These are phyloP conservation scores for Eufriesea mexicana DNA, from an alignment of 1,140 invertebrate species.

Conservation along the genomic window DNA sequence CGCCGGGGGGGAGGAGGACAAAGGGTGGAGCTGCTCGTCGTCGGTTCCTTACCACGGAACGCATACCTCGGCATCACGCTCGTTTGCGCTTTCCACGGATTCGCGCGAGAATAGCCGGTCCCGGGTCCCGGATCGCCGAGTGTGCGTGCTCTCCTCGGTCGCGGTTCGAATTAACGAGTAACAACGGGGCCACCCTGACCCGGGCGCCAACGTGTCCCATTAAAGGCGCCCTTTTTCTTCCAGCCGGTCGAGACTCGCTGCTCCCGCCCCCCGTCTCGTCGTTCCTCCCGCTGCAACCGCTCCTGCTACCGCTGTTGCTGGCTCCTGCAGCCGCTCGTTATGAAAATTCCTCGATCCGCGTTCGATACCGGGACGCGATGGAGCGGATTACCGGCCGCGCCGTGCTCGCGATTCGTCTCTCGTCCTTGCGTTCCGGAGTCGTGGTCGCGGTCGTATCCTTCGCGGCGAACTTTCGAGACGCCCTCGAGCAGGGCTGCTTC, in stretches of 20 bases:
- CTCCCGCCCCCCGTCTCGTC: background rate
- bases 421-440: background rate
- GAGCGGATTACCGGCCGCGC: too few relatives aligned
- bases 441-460: background rate
- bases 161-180: conserved; percentile 68
- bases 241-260: conserved; percentile 1
- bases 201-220: conserved; percentile 68
- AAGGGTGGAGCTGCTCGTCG: background rate
- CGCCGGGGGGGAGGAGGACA: background rate
- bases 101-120: conserved; percentile 38
- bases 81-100: conserved; percentile 35
- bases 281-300: too few relatives aligned
- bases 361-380: conserved; percentile 28
- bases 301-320: background rate
- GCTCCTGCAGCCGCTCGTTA: conserved; percentile 20
- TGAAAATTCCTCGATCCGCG: conserved; percentile 37
- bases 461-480: background rate
- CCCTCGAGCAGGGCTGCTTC: background rate
- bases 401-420: too few relatives aligned
- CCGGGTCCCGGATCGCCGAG: background rate
- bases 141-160: conserved; percentile 36
- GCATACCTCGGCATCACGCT: conserved; percentile 42
- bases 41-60: background rate
- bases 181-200: conserved; percentile 62
- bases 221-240: conserved; percentile 55